Conservation (phyloP, 2,888 invertebrate species). For the Isoperla grammatica region DNA sequence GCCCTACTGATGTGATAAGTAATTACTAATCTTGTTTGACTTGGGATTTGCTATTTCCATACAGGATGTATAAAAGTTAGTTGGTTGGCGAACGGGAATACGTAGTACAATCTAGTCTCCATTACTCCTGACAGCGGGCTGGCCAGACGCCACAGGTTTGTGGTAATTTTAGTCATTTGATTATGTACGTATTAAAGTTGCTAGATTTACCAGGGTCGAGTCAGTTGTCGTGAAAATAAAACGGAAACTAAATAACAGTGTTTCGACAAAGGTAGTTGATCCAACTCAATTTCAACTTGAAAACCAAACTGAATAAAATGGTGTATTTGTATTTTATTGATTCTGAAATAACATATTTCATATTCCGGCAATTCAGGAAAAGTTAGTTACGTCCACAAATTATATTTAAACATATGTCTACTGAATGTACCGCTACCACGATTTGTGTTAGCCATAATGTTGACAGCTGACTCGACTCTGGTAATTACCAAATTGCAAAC, state of each 20-base stretch:
- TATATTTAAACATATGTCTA: too few relatives aligned
- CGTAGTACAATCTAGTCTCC: not conserved
- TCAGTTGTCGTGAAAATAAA: not conserved
- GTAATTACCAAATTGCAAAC: too few relatives aligned
- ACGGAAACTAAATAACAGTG: not conserved
- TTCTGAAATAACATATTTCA: not conserved
- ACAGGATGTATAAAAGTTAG: slow-evolving; percentile 20
- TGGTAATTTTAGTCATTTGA: not conserved
- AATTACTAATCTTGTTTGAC: slow-evolving; percentile 11
- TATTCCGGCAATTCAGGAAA: not conserved
- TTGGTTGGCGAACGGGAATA: slow-evolving; percentile 6
- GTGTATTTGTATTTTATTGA: not conserved
- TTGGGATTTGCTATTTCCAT: slow-evolving; percentile 9
- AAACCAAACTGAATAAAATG: not conserved
- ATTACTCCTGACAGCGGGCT: too few relatives aligned
- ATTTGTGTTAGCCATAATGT: too few relatives aligned
- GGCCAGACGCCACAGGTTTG: too few relatives aligned
- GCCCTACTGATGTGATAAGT: too few relatives aligned
- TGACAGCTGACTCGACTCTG: too few relatives aligned
- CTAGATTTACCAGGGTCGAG: too few relatives aligned
- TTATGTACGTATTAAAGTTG: not conserved
- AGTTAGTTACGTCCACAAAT: not conserved
- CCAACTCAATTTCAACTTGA: too few relatives aligned
- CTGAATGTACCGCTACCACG: too few relatives aligned
- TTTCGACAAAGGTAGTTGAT: too few relatives aligned